Percentiles rank a stretch among this genome's conserved stretches.
These are phyloP conservation scores for Drosophila micromelanica DNA, from an alignment of 1,140 invertebrate genomes.

Conservation along the genomic window DNA sequence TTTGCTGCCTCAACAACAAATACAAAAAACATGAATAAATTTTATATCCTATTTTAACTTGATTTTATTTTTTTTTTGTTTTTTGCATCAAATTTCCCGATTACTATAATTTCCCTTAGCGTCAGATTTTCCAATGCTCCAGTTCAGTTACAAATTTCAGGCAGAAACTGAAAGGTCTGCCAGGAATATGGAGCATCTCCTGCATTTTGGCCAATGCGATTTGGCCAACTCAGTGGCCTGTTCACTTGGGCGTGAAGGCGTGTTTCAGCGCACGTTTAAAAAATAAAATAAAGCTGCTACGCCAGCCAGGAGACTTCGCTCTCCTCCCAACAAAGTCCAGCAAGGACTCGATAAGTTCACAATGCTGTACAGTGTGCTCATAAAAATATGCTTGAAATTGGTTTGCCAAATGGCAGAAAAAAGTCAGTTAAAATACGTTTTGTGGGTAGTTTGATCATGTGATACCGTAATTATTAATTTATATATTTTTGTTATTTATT, in stretches of 20 bases:
- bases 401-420: constrained; percentile 53
- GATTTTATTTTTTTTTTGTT: too few species aligned
- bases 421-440: background rate
- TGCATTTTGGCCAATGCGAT: constrained; percentile 63
- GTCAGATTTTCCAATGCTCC: background rate
- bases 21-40: too few species aligned
- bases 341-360: background rate
- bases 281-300: constrained; percentile 77
- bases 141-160: background rate
- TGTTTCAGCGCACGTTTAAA: constrained; percentile 64
- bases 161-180: background rate
- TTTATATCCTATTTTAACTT: too few species aligned
- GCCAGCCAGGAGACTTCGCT: constrained; percentile 50
- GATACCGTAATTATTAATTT: background rate
- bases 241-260: constrained; percentile 29
- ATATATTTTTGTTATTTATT: too few species aligned
- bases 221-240: constrained; percentile 49
- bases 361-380: constrained; percentile 60
- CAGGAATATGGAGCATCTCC: constrained; percentile 7
- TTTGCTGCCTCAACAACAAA: too few species aligned
- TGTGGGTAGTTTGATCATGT: too few species aligned
- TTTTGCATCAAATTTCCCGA: too few species aligned
- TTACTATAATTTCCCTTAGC: background rate
- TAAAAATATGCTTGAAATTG: constrained; percentile 81
- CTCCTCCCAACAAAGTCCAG: too few species aligned